Percentiles rank a stretch among this genome's conserved stretches.
Conservation (phyloP, 2,113 vertebrate species). For the Myodes glareolus region DNA sequence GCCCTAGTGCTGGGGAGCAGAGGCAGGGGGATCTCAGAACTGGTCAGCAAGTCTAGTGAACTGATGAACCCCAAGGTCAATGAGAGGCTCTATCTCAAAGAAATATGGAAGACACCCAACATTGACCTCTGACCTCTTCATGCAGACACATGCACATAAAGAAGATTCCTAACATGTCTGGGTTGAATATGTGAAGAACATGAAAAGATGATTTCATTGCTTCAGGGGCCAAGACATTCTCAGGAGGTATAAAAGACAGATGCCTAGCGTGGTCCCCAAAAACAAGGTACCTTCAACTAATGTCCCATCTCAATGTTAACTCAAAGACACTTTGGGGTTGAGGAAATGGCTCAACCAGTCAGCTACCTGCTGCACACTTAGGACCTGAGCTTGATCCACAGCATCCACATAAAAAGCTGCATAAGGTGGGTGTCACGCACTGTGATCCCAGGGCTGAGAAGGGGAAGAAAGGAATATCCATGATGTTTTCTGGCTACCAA, state of each 20-base stretch:
- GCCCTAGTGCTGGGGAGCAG: neutral
- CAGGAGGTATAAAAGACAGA: neutral
- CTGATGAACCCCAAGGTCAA: neutral
- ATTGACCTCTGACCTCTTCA: neutral
- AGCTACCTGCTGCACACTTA: neutral
- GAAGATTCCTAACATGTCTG: neutral
- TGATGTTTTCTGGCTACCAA: neutral
- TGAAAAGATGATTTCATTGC: neutral
- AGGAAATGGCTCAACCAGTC: neutral
- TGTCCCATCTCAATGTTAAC: neutral
- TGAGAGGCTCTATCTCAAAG: neutral
- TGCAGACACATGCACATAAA: neutral
- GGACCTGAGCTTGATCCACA: neutral
- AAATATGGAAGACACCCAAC: neutral
- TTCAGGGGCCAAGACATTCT: neutral
- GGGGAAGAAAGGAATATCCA: neutral
- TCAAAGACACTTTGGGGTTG: neutral
- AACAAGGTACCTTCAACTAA: neutral
- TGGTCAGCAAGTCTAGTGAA: neutral
- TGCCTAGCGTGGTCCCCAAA: neutral
- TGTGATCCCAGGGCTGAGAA: neutral
- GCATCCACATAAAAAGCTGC: neutral
- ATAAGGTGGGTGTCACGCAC: accelerated
- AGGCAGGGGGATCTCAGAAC: neutral
- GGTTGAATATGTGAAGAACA: neutral